Percentiles rank a stretch among this genome's conserved stretches.
Evolutionary conservation across 2,113 vertebrate species (phyloP).

Genomic region (Calyptomena viridis): DNA sequence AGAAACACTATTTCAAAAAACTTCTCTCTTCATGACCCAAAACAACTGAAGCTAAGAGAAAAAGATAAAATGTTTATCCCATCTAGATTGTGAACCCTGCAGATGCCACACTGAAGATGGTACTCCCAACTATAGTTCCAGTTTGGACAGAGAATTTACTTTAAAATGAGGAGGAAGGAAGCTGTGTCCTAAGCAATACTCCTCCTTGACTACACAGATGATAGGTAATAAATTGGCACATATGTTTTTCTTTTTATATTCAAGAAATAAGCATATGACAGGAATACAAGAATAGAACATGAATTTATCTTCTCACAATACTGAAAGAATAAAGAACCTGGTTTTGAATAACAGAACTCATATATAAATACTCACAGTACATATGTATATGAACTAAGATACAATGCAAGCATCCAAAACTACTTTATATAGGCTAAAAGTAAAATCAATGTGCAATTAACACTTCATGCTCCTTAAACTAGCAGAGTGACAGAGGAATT

Average conservation of each 20-base stretch:
- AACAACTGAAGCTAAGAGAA: neutral
- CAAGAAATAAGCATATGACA: neutral
- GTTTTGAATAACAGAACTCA: neutral
- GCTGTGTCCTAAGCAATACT: neutral
- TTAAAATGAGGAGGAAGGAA: neutral
- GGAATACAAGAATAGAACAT: neutral
- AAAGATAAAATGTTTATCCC: neutral
- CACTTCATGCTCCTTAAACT: neutral
- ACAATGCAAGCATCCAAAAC: neutral
- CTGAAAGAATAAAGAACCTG: neutral
- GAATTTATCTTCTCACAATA: neutral
- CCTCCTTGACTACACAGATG: neutral
- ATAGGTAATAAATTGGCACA: neutral
- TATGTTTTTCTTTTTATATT: neutral
- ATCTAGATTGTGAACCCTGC: neutral
- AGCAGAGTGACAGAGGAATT: neutral
- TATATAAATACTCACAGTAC: neutral
- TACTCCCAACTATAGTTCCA: neutral
- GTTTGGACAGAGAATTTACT: neutral
- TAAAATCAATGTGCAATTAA: neutral
- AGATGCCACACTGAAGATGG: neutral
- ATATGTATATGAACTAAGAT: neutral
- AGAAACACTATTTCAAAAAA: neutral
- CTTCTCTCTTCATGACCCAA: neutral
- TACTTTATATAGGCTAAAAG: neutral